A percentile compares a stretch with the other conserved stretches of the same genome.
These are phyloP conservation scores for Gephyroberyx darwinii DNA, from an alignment of 2,797 vertebrate genomes.

Conservation along the genomic window DNA sequence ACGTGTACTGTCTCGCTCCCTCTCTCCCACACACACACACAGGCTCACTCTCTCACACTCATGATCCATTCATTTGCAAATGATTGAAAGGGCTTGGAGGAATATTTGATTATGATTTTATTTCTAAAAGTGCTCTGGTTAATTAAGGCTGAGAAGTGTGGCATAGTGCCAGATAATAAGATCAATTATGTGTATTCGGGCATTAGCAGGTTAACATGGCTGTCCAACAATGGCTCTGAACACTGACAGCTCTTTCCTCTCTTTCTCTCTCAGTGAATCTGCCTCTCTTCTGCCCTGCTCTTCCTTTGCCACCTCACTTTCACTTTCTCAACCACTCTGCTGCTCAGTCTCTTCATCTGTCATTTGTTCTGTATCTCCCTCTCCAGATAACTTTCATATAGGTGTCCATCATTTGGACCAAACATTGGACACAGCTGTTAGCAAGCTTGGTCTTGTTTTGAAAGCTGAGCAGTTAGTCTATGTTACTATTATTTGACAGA, in stretches of 20 bases:
- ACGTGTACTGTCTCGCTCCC: not conserved
- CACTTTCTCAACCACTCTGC: slow-evolving; percentile 12
- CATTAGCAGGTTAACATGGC: slow-evolving; percentile 28
- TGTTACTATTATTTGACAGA: too few relatives aligned
- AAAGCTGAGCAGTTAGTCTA: too few relatives aligned
- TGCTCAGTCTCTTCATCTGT: slow-evolving; percentile 28
- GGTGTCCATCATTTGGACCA: too few relatives aligned
- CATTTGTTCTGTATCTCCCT: slow-evolving; percentile 5
- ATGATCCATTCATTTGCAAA: slow-evolving; percentile 10
- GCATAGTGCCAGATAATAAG: slow-evolving; percentile 36
- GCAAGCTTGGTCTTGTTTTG: too few relatives aligned
- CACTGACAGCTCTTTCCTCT: slow-evolving; percentile 22
- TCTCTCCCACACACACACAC: too few relatives aligned
- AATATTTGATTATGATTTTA: slow-evolving; percentile 20
- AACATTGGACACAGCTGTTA: too few relatives aligned
- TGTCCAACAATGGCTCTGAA: slow-evolving; percentile 5
- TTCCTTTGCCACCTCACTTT: slow-evolving; percentile 19
- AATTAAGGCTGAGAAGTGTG: slow-evolving; percentile 14
- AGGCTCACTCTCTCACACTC: not conserved
- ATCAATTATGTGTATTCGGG: slow-evolving; percentile 35
- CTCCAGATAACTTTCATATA: slow-evolving; percentile 37
- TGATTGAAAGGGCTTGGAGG: not conserved
- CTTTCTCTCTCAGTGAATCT: slow-evolving; percentile 23
- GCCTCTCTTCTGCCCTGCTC: slow-evolving; percentile 10
- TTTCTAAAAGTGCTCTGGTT: slow-evolving; percentile 10